Evolutionary conservation across 2,797 vertebrate genomes (phyloP).

Genomic region (Onychomys leucogaster): DNA sequence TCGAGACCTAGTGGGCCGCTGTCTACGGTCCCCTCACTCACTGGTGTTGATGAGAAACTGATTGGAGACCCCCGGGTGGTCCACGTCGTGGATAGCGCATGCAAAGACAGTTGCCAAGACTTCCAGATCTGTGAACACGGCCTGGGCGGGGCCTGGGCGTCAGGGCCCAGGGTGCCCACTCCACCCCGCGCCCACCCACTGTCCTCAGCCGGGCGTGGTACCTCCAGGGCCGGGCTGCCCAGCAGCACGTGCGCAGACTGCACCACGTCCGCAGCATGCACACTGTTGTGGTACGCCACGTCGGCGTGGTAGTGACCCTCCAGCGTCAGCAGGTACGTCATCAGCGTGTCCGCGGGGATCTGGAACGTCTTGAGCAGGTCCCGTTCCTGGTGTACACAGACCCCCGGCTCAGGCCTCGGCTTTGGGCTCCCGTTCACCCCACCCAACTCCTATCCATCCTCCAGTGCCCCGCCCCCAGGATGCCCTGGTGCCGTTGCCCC

Average conservation of each 20-base stretch:
- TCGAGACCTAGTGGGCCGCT: background rate
- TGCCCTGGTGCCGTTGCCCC: background rate
- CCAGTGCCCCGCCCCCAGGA: background rate
- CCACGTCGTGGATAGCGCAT: slow-evolving; percentile 95
- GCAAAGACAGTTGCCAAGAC: slow-evolving; percentile 95
- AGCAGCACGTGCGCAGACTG: slow-evolving; percentile 97
- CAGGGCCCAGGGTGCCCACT: background rate
- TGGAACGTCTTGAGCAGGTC: slow-evolving; percentile 94
- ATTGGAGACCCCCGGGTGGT: slow-evolving; percentile 97
- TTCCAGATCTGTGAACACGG: slow-evolving; percentile 96
- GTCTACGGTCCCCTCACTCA: slow-evolving; percentile 84
- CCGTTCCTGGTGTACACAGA: slow-evolving; percentile 89
- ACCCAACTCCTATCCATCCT: background rate
- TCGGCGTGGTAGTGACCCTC: slow-evolving; percentile 96
- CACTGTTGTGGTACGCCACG: slow-evolving; percentile 97
- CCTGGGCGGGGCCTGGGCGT: slow-evolving; percentile 84
- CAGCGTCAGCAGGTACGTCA: slow-evolving; percentile 94
- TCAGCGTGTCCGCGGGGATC: slow-evolving; percentile 94
- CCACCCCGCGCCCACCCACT: no score
- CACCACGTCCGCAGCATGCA: slow-evolving; percentile 96
- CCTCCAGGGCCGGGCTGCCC: slow-evolving; percentile 94
- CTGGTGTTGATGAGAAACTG: slow-evolving; percentile 98
- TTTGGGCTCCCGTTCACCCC: no score
- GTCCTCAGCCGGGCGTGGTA: slow-evolving; percentile 71
- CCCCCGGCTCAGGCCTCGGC: background rate